A percentile compares a stretch with the other conserved stretches of the same genome.
Conservation (phyloP, 2,888 invertebrate species). For the Lasioglossum figueresi region DNA sequence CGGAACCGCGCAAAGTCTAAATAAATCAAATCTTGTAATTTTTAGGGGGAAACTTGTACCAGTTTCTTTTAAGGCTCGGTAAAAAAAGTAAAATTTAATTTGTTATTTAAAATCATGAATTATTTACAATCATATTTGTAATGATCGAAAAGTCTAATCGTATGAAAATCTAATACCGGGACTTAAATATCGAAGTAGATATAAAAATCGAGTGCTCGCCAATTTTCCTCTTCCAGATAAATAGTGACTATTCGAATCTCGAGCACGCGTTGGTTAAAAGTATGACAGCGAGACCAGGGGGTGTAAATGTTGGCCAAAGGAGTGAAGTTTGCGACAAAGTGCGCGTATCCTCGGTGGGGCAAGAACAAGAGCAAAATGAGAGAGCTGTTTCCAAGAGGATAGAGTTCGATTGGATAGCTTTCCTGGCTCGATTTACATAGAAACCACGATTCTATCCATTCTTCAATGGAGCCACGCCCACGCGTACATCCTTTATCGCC, state of each 20-base stretch:
- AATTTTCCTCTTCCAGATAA: background rate
- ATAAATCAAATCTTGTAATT: too few species aligned
- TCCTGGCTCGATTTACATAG: conserved; percentile 32
- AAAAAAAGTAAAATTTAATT: too few species aligned
- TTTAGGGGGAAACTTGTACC: too few species aligned
- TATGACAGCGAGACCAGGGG: background rate
- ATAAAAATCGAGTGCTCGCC: background rate
- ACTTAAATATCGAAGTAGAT: too few species aligned
- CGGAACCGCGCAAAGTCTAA: too few species aligned
- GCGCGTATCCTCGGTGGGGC: background rate
- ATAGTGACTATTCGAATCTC: background rate
- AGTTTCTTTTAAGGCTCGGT: too few species aligned
- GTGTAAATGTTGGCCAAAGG: background rate
- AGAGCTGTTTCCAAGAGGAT: background rate
- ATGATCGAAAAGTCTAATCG: too few species aligned
- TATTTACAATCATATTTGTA: too few species aligned
- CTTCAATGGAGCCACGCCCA: conserved; percentile 25
- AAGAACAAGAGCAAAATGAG: background rate
- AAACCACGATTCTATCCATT: conserved; percentile 10
- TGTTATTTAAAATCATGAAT: too few species aligned
- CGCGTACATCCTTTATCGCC: conserved; percentile 3
- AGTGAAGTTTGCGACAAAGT: background rate
- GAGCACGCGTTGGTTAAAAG: background rate
- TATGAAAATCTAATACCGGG: too few species aligned
- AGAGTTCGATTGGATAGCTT: conserved; percentile 1